phyloP scores from a whole-genome alignment of 2,797 vertebrate genomes.

The Epinephelus coioides region DNA sequence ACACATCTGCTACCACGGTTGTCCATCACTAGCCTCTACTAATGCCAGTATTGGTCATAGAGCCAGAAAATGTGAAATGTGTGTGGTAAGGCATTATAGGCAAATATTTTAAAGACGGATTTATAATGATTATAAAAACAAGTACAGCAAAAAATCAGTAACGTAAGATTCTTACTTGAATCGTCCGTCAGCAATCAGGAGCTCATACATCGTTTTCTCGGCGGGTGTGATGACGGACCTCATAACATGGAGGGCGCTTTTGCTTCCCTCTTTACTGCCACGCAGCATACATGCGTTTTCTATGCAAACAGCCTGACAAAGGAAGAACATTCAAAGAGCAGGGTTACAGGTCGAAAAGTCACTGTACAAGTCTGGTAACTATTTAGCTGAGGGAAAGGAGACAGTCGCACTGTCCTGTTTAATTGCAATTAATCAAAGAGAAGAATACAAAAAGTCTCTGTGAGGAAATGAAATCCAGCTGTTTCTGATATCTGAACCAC shows the following conservation, averaged over 20 bases:
- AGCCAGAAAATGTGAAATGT: background rate
- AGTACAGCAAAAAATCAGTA: background rate
- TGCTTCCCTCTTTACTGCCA: constrained; percentile 95
- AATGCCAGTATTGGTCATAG: constrained; percentile 5
- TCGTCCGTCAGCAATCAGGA: constrained; percentile 89
- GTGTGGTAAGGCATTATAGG: background rate
- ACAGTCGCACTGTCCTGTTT: constrained; percentile 24
- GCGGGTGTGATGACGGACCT: constrained; percentile 90
- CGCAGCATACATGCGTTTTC: constrained; percentile 96
- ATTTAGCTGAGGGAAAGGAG: constrained; percentile 14
- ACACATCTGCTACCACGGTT: constrained; percentile 54
- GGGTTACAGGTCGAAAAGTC: constrained; percentile 10
- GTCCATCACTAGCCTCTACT: background rate
- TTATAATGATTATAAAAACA: background rate
- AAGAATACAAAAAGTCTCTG: constrained; percentile 11
- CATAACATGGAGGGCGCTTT: constrained; percentile 92
- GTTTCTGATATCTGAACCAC: constrained; percentile 25
- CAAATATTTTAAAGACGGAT: background rate
- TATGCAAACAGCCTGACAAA: constrained; percentile 92
- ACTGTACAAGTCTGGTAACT: constrained; percentile 32
- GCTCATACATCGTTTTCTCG: constrained; percentile 88
- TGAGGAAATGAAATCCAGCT: constrained; percentile 34
- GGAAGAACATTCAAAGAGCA: constrained; percentile 19
- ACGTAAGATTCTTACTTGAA: constrained; percentile 89
- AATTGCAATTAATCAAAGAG: constrained; percentile 46